Base-by-base conservation (phyloP, 2,888 invertebrate species). In the Epinotia demarniana region DNA sequence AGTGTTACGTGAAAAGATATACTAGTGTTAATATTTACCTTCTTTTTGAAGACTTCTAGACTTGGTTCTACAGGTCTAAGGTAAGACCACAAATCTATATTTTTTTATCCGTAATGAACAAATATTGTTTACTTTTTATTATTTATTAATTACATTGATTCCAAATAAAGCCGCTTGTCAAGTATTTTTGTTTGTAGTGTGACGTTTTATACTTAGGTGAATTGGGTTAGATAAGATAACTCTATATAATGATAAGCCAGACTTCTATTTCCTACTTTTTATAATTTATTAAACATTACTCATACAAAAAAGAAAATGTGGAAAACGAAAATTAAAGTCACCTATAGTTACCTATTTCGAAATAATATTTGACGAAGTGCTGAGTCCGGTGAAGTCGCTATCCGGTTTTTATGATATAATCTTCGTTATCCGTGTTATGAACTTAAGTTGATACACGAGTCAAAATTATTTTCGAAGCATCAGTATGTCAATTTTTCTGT, bases 171-270 rank as follows among this genome's bases (percentile, higher is more conserved):
- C 16, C 8, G 0, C 19, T 43, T 13, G n/a, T 16, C 57, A 49
- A 61, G 39, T 64, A 53, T 70, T 61, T 53, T 49, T 18, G 27
- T 74, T 57, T 66, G 49, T 75, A 49, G 49, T 6, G 53, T 46
- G 23, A 27, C n/a, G 2, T 66, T 27, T 79, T 76, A 80, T 84
- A n/a, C n/a, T n/a, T n/a, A 83, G 81, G 81, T 81, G 82, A 84
- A 82, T 82, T 76, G 76, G 81, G 80, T 83, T 79, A 81, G 85
- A 87, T 86, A 82, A 86, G 82, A 71, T 71, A 75, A 53, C 64
- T 58, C 49, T 49, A 62, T n/a, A 27, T 13, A 12, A 64, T 49
- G 71, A 58, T 57, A 66, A 55, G 53, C 43, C 18, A 33, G 49
- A 33, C 60, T 55, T 18, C 8, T 66, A 39, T 39, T 70, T 70